phyloP scores from a whole-genome alignment of 2,888 invertebrate species.

The Odontomyia ornata region DNA sequence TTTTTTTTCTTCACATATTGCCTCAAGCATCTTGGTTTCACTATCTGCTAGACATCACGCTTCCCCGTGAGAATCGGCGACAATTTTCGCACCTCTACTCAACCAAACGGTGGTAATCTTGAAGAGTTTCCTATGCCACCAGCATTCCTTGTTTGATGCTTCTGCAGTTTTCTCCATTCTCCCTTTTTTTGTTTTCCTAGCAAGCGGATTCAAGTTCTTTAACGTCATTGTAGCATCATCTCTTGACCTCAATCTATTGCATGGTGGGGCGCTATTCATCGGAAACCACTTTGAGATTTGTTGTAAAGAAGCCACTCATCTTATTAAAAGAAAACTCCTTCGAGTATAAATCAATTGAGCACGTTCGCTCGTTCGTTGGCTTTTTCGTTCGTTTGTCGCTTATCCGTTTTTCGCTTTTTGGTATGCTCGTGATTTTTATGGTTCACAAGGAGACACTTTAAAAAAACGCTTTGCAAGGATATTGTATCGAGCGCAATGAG shows the following conservation, averaged over 20 bases:
- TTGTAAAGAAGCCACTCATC: slow-evolving; percentile 38
- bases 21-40: neutral
- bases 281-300: slow-evolving; percentile 42
- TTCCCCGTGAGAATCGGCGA: neutral
- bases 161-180: neutral
- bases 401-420: slow-evolving; percentile 3
- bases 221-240: slow-evolving; percentile 33
- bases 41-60: neutral
- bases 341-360: slow-evolving; percentile 48
- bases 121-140: neutral
- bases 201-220: slow-evolving; percentile 34
- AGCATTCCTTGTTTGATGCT: neutral
- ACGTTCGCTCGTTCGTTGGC: slow-evolving; percentile 41
- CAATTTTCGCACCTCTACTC: neutral
- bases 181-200: slow-evolving; percentile 21
- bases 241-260: slow-evolving; percentile 41
- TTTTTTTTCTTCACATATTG: neutral
- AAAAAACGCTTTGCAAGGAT: slow-evolving; percentile 36
- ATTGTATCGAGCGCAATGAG: slow-evolving; percentile 33
- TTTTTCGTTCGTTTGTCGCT: slow-evolving; percentile 7
- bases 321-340: slow-evolving; percentile 48
- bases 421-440: neutral
- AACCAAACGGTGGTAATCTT: neutral
- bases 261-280: slow-evolving; percentile 16
- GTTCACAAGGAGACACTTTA: slow-evolving; percentile 7